These are phyloP conservation scores for Platycercus adscitus DNA, from an alignment of 2,113 vertebrate genomes.

Conservation along the genomic window DNA sequence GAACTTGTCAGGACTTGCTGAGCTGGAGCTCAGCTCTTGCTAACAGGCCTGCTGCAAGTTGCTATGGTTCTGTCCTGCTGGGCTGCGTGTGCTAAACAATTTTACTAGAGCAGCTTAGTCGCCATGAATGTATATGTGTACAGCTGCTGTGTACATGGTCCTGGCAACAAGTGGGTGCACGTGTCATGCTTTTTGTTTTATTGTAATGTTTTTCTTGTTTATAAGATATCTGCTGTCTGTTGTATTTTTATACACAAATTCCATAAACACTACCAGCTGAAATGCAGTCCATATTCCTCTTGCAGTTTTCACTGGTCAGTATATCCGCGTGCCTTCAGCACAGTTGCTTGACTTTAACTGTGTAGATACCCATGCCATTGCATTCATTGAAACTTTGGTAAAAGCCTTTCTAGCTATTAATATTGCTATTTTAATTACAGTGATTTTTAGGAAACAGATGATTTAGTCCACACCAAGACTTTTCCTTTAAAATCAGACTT, in stretches of 20 bases:
- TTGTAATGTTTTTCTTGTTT: not conserved
- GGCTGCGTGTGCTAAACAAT: not conserved
- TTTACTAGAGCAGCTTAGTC: not conserved
- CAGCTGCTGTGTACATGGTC: not conserved
- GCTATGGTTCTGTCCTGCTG: not conserved
- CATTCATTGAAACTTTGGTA: not conserved
- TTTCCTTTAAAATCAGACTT: not conserved
- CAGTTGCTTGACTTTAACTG: not conserved
- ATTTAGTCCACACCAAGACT: not conserved
- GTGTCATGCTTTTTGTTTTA: not conserved
- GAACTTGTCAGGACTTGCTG: not conserved
- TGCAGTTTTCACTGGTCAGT: not conserved
- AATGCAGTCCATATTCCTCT: not conserved
- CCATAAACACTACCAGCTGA: not conserved
- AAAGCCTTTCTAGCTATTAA: not conserved
- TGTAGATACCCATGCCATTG: not conserved
- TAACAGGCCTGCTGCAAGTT: not conserved
- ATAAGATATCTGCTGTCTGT: not conserved
- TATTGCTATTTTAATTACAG: not conserved
- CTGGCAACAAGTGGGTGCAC: not conserved
- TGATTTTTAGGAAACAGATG: not conserved
- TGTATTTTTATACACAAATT: not conserved
- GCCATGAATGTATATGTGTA: rapidly evolving
- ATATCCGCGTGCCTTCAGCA: not conserved
- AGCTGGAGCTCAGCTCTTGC: not conserved